Percentiles rank a stretch among this genome's conserved stretches.
phyloP scores from a whole-genome alignment of 2,113 vertebrate species.

The Lepus timidus region DNA sequence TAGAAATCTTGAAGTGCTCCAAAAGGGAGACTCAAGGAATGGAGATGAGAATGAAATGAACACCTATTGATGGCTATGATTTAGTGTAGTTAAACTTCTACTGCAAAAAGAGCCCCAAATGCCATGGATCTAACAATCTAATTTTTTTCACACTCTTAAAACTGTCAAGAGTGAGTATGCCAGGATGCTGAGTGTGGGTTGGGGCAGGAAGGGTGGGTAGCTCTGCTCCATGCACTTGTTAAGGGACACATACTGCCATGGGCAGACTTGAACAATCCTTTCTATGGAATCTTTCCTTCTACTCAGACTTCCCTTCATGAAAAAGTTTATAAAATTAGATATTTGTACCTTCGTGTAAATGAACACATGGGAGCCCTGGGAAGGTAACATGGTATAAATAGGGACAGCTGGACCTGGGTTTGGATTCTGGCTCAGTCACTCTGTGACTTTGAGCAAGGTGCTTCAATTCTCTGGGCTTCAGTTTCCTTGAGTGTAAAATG shows the following conservation, averaged over 20 bases:
- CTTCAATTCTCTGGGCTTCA: neutral
- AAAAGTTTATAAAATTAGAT: neutral
- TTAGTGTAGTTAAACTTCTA: neutral
- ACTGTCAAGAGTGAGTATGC: neutral
- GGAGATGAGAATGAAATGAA: neutral
- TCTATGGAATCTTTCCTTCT: neutral
- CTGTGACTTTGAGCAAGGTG: neutral
- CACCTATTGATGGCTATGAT: neutral
- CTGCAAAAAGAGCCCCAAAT: neutral
- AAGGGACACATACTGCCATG: neutral
- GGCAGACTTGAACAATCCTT: neutral
- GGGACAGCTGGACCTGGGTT: neutral
- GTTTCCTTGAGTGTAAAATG: neutral
- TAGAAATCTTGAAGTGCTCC: neutral
- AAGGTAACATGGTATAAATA: neutral
- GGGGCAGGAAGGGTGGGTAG: neutral
- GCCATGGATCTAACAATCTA: neutral
- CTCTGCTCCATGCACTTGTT: neutral
- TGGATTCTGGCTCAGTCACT: constrained; percentile 7
- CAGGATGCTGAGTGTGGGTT: neutral
- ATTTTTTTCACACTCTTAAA: neutral
- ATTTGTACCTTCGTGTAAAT: neutral
- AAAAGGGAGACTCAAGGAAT: neutral
- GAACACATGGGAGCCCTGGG: too few relatives aligned
- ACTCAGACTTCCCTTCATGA: neutral